Percentiles rank a stretch among this genome's conserved stretches.
These are phyloP conservation scores for Oncopodura yosiiana DNA, from an alignment of 1,140 invertebrate species.

Conservation along the genomic window DNA sequence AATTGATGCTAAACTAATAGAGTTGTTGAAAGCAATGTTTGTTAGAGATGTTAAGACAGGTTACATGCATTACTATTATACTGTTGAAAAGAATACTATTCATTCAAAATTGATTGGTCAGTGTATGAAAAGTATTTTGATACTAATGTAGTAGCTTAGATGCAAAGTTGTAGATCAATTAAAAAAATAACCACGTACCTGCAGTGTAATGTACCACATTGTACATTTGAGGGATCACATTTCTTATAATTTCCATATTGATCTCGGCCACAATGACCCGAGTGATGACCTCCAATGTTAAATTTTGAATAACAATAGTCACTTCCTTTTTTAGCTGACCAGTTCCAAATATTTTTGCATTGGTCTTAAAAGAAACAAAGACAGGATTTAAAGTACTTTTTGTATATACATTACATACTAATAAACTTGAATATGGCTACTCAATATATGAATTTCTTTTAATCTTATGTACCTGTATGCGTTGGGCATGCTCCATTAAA, in stretches of 20 bases:
- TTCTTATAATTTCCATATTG: slow-evolving; percentile 66
- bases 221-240: slow-evolving; percentile 73
- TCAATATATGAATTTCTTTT: too few relatives aligned
- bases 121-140: too few relatives aligned
- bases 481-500: slow-evolving; percentile 86
- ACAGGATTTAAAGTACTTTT: too few relatives aligned
- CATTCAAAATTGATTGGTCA: background rate
- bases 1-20: too few relatives aligned
- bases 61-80: too few relatives aligned
- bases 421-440: too few relatives aligned
- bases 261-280: slow-evolving; percentile 84
- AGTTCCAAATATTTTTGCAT: slow-evolving; percentile 85
- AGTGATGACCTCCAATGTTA: slow-evolving; percentile 84
- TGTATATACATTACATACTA: too few relatives aligned
- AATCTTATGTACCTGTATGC: too few relatives aligned
- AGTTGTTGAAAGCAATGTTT: too few relatives aligned
- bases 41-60: too few relatives aligned
- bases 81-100: slow-evolving; percentile 70
- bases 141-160: too few relatives aligned
- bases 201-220: slow-evolving; percentile 28
- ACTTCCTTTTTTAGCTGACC: slow-evolving; percentile 46
- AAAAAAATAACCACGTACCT: too few relatives aligned
- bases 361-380: slow-evolving; percentile 72
- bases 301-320: slow-evolving; percentile 83
- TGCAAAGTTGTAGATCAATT: background rate